Evolutionary conservation across 2,797 vertebrate genomes (phyloP).

Genomic region (Hapalemur alaotrensis): DNA sequence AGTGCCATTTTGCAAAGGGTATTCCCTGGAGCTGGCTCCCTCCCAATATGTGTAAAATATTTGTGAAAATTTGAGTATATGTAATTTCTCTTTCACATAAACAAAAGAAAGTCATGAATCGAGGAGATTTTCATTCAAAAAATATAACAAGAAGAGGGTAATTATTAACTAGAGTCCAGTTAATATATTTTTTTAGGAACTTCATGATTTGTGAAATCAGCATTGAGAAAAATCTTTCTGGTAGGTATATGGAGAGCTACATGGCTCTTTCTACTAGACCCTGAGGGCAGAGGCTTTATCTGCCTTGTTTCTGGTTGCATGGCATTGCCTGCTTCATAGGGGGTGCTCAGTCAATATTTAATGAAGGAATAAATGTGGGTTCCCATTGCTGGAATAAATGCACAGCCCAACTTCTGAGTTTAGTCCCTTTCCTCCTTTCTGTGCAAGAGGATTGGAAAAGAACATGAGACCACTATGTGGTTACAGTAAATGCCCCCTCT

Average conservation of each 20-base stretch:
- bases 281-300: not conserved
- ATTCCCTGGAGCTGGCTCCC: not conserved
- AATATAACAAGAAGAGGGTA: not conserved
- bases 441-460: not conserved
- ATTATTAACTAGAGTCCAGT: not conserved
- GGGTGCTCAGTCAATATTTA: not conserved
- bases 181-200: not conserved
- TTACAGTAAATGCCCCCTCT: not conserved
- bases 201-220: not conserved
- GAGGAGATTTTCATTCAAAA: not conserved
- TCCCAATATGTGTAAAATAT: not conserved
- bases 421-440: not conserved
- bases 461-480: not conserved
- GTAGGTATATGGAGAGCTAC: not conserved
- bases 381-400: not conserved
- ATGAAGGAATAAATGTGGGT: not conserved
- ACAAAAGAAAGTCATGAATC: not conserved
- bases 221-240: not conserved
- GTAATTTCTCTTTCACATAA: not conserved
- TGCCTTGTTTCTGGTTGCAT: not conserved
- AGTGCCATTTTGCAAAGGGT: constrained; percentile 29
- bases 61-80: not conserved
- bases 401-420: not conserved
- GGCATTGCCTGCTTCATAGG: not conserved
- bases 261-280: not conserved